A percentile compares a stretch with the other conserved stretches of the same genome.
These are phyloP conservation scores for Camponotus fellah DNA, from an alignment of 2,888 invertebrate genomes.

Conservation along the genomic window DNA sequence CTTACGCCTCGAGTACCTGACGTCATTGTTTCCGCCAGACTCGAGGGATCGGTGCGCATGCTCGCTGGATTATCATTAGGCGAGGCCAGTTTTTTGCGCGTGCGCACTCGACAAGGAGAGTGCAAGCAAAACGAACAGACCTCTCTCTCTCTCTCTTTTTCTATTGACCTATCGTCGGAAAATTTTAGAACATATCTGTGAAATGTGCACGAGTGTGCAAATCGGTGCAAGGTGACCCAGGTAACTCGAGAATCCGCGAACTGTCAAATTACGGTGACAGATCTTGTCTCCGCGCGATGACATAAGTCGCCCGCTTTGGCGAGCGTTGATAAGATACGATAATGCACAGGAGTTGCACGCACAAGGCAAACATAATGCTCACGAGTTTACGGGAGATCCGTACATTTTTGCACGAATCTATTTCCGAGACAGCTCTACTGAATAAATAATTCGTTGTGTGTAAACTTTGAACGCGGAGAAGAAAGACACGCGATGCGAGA, in stretches of 20 bases:
- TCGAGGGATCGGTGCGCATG: conserved; percentile 65
- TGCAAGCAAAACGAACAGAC: background rate
- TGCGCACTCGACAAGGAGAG: background rate
- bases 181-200: background rate
- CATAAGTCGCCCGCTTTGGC: background rate
- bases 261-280: background rate
- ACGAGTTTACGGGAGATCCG: background rate
- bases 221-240: background rate
- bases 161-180: background rate
- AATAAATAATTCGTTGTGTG: background rate
- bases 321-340: background rate
- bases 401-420: background rate
- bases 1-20: conserved; percentile 71
- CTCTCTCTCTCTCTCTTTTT: background rate
- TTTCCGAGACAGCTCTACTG: background rate
- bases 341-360: background rate
- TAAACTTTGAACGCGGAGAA: background rate
- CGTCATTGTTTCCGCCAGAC: conserved; percentile 81
- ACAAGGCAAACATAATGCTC: background rate
- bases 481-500: background rate
- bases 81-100: background rate
- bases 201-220: background rate
- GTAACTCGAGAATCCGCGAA: background rate
- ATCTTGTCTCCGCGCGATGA: background rate
- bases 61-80: background rate